These are phyloP conservation scores for Andrena bicolor DNA, from an alignment of 2,888 invertebrate genomes.

Conservation along the genomic window DNA sequence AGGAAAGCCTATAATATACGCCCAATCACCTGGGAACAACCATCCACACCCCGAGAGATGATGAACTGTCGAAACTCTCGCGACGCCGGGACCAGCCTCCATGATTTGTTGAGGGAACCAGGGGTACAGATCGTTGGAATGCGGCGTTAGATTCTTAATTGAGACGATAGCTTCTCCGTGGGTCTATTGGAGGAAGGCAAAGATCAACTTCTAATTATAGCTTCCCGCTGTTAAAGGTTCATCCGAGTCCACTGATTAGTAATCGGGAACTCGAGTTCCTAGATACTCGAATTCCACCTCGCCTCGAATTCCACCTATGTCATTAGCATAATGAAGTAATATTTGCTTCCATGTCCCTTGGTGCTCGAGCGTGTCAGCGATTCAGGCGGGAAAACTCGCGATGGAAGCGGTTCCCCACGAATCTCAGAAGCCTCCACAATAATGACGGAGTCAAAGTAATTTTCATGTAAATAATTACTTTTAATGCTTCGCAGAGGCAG, in stretches of 20 bases:
- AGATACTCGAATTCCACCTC: slow-evolving; percentile 11
- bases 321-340: slow-evolving; percentile 32
- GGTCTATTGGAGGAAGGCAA: slow-evolving; percentile 1
- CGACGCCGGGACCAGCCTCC: neutral
- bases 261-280: slow-evolving; percentile 32
- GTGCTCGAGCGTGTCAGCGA: neutral
- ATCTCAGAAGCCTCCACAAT: neutral
- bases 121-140: neutral
- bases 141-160: slow-evolving; percentile 8
- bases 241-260: slow-evolving; percentile 1
- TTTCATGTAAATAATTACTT: too few species aligned
- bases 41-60: neutral
- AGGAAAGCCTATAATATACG: slow-evolving; percentile 51
- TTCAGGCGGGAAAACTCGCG: neutral
- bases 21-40: neutral
- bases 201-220: slow-evolving; percentile 15
- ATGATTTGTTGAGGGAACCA: neutral
- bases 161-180: slow-evolving; percentile 3
- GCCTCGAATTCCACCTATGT: slow-evolving; percentile 14
- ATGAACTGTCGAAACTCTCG: slow-evolving; percentile 11
- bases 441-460: too few species aligned
- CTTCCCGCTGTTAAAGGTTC: slow-evolving; percentile 13
- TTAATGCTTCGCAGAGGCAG: too few species aligned
- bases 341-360: slow-evolving; percentile 25
- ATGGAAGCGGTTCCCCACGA: neutral